Base-by-base conservation (phyloP, 2,888 invertebrate species). In the Bursaphelenchus okinawaensis region DNA sequence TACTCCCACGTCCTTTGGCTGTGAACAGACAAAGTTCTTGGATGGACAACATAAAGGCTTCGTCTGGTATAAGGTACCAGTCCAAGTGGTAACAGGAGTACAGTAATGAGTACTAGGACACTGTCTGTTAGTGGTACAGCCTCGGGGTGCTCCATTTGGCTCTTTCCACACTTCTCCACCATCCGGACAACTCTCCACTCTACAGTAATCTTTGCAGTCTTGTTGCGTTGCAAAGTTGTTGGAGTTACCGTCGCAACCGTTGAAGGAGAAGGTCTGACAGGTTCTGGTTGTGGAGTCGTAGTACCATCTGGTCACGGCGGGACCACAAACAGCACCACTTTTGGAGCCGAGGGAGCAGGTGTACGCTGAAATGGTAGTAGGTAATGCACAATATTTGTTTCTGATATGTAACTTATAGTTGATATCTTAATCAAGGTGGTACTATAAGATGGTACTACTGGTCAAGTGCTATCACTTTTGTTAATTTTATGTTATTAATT, bases 201-300 rank as follows among this genome's bases (percentile, higher is more conserved):
- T 66, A 66, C 82, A 82, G 68, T 82, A 82, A 54, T 82, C 81
- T 59, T 81, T 78, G 66, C 82, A 82, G 64, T 82, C 82, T 68
- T 74, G 73, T 56, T 72, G 71, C n/a, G 74, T 73, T 23, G 70
- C 74, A 40, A 73, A 73, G 69, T 82, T 82, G 68, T 82, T 82
- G 55, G 75, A 74, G 70, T 82, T 82, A 62, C 82, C 82, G 58
- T 82, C 82, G 63, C 82, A 82, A 7, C 82, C 82, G 58, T 79
- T 79, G 75, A 81, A 82, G 1, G 77, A 76, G 68, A 75, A 80
- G 1, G 82, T 79, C 65, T 72, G 74, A 55, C 74, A 76, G 0
- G 68, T 66, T 12, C 69, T 51, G 16, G 68, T 74, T 19, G 76
- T 75, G 7, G 70, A 67, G 64, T 78, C 79, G 67, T 75, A 78